Evolutionary conservation across 2,797 vertebrate species (phyloP), one percentile per base, ranked within the genome.

Genomic region (Amphiprion clarkii): DNA sequence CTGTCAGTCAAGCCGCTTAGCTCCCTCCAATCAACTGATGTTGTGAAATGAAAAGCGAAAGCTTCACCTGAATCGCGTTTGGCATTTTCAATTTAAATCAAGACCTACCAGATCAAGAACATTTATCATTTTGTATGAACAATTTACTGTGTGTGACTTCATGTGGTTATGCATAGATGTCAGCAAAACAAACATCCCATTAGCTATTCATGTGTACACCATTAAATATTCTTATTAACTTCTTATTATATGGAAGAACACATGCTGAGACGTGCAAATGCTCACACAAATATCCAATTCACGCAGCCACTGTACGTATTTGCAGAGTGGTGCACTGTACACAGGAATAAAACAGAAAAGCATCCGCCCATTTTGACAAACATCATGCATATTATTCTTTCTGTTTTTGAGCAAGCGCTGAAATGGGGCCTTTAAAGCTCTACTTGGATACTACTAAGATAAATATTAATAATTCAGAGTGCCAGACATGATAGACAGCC

Each of bases 391-490:
- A 60, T 73, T 63, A 66, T 74, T 58, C 17, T 51, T 44, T 52
- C 36, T 61, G 49, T 36, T 59, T 36, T 62, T 53, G 40, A 71
- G 74, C 70, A 79, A 56, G 33, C 56, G 56, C 36, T 42, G 49
- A 66, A 85, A 75, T 7, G 19, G n/a, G 61, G 54, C 36, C 76
- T 85, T 76, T 53, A 82, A 82, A 82, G 58, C 81, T 48, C 53
- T 57, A 39, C 52, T 74, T 59, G 54, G 54, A 71, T 57, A 58
- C 53, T 21, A 19, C 74, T 21, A 60, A 64, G 59, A 77, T 63
- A 44, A 75, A 70, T 57, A 76, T 83, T 76, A 77, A 83, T 90
- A 78, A 84, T 81, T 81, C 81, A 68, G 44, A 52, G 48, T 54
- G 52, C n/a, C 76, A 78, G 66, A 60, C 23, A 17, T 67, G 68